Percentiles rank a stretch among this genome's conserved stretches.
phyloP scores from a whole-genome alignment of 2,113 vertebrate species.

The Hyperopisus bebe region DNA sequence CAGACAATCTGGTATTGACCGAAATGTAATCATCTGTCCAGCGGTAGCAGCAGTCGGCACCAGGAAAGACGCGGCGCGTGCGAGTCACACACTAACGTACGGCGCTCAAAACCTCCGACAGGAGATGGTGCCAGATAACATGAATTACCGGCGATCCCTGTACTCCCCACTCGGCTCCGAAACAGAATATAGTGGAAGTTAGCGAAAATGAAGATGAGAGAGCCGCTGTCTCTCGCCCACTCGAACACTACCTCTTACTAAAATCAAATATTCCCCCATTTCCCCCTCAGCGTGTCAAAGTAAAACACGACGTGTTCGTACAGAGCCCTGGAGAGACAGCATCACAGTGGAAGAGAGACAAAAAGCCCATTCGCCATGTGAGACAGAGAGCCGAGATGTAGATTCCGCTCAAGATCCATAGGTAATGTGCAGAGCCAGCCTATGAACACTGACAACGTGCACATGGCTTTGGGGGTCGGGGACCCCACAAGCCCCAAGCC shows the following conservation, averaged over 20 bases:
- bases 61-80: background rate
- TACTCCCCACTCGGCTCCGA: conserved; percentile 22
- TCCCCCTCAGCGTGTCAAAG: conserved; percentile 9
- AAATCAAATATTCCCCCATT: conserved; percentile 29
- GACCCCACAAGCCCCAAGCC: background rate
- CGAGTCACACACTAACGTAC: background rate
- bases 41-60: background rate
- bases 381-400: background rate
- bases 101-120: background rate
- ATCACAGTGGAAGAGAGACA: background rate
- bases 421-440: background rate
- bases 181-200: conserved; percentile 16
- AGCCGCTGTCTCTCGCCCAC: conserved; percentile 17
- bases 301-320: background rate
- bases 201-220: conserved; percentile 13
- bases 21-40: background rate
- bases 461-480: background rate
- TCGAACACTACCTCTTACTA: conserved; percentile 7
- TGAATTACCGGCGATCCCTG: conserved; percentile 24
- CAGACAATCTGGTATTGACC: background rate
- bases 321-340: conserved; percentile 14
- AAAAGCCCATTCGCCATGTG: background rate
- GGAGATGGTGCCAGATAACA: conserved; percentile 35
- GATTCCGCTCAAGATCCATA: background rate
- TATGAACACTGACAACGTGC: background rate